phyloP scores from a whole-genome alignment of 2,888 invertebrate species.

The Spilarctia lutea region DNA sequence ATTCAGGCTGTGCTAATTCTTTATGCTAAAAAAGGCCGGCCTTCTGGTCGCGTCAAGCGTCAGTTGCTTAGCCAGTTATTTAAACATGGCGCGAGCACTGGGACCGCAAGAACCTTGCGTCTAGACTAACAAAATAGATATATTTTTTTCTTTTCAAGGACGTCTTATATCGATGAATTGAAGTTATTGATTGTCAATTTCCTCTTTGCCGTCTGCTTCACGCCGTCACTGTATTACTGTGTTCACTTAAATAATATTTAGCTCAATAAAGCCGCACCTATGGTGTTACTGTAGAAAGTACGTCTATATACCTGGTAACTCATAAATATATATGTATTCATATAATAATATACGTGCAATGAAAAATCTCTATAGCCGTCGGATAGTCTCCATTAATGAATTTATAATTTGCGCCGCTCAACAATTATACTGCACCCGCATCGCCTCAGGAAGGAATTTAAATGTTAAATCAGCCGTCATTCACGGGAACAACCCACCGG shows the following conservation, averaged over 20 bases:
- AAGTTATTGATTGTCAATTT: too few species aligned
- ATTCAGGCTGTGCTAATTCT: too few species aligned
- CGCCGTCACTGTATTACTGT: neutral
- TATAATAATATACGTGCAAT: constrained; percentile 27
- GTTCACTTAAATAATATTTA: neutral
- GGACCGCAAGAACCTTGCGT: too few species aligned
- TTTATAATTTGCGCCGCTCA: constrained; percentile 77
- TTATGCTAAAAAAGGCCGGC: too few species aligned
- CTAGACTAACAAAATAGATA: too few species aligned
- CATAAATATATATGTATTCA: neutral
- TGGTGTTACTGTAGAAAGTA: constrained; percentile 3
- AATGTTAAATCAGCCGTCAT: constrained; percentile 70
- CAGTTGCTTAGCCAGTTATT: too few species aligned
- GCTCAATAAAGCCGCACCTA: neutral
- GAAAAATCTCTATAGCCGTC: constrained; percentile 60
- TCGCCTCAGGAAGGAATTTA: constrained; percentile 71
- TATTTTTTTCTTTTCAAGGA: neutral
- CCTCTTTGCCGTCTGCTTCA: neutral
- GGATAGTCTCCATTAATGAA: constrained; percentile 70
- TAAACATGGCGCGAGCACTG: too few species aligned
- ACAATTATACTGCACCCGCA: constrained; percentile 70
- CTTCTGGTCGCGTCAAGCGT: too few species aligned
- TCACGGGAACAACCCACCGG: constrained; percentile 60
- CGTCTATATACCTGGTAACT: constrained; percentile 1
- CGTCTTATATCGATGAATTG: too few species aligned